Conservation (phyloP, 53 echinoderm and acorn worm species). For the Pentamera pediparva region DNA sequence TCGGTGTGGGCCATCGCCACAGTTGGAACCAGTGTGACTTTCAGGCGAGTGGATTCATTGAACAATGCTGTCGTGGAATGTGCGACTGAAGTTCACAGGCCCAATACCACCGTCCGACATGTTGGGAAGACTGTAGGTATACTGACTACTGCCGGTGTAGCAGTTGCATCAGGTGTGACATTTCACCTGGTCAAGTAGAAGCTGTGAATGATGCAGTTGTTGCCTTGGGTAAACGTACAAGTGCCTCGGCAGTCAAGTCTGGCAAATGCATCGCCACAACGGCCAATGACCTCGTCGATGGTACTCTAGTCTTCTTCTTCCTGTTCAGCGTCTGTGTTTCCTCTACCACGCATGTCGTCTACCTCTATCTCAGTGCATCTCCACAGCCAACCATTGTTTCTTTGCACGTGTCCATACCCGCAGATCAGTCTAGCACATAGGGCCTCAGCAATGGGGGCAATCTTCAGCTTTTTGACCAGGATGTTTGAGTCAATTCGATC, state of each 20-base stretch:
- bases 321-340: too few relatives aligned
- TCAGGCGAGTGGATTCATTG: neutral
- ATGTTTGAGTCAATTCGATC: too few relatives aligned
- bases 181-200: neutral
- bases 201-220: neutral
- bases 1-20: neutral
- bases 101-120: slow-evolving; percentile 7
- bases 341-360: too few relatives aligned
- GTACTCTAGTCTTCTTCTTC: too few relatives aligned
- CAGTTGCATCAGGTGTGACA: neutral
- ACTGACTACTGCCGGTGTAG: neutral
- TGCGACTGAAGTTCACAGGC: neutral
- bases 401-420: too few relatives aligned
- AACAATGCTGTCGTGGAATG: slow-evolving; percentile 9
- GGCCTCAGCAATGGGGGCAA: too few relatives aligned
- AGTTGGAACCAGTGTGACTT: neutral
- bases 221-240: neutral
- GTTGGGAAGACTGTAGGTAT: neutral
- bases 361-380: too few relatives aligned
- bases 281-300: slow-evolving; percentile 3
- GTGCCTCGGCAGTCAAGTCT: neutral
- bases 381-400: too few relatives aligned
- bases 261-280: neutral
- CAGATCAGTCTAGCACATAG: too few relatives aligned
- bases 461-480: too few relatives aligned